Conservation (phyloP, 1,140 invertebrate species). For the Bradynema listronoti region DNA sequence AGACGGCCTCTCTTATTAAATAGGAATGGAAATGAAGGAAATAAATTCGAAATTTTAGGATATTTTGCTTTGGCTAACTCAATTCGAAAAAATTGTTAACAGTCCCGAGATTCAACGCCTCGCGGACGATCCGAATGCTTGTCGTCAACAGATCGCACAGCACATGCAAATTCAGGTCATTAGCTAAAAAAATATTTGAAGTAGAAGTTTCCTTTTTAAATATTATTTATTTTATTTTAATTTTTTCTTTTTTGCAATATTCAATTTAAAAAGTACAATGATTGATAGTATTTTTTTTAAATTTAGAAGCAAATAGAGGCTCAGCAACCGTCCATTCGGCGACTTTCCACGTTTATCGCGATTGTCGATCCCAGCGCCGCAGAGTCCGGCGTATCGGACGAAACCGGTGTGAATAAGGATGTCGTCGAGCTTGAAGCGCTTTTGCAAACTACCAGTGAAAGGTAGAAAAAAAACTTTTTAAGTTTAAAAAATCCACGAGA, state of each 20-base stretch:
- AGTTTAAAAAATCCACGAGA: not conserved
- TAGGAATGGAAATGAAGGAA: no score
- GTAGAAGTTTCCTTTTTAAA: no score
- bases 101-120: constrained; percentile 19
- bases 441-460: constrained; percentile 38
- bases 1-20: no score
- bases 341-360: constrained; percentile 44
- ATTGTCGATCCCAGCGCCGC: constrained; percentile 14
- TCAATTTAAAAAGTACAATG: not conserved
- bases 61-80: constrained; percentile 40
- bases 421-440: constrained; percentile 27
- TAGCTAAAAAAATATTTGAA: no score
- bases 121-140: constrained; percentile 22
- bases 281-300: not conserved
- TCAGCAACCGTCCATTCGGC: constrained; percentile 39
- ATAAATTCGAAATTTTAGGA: no score
- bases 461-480: constrained; percentile 12
- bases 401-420: constrained; percentile 22
- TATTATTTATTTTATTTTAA: no score
- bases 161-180: constrained; percentile 35
- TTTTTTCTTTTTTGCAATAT: no score
- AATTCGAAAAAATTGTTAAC: constrained; percentile 29
- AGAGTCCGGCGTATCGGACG: constrained; percentile 8
- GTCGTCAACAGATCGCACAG: constrained; percentile 35
- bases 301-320: constrained; percentile 39